Evolutionary conservation across 1,140 invertebrate genomes (phyloP).

Genomic region (Kradibia gibbosae): DNA sequence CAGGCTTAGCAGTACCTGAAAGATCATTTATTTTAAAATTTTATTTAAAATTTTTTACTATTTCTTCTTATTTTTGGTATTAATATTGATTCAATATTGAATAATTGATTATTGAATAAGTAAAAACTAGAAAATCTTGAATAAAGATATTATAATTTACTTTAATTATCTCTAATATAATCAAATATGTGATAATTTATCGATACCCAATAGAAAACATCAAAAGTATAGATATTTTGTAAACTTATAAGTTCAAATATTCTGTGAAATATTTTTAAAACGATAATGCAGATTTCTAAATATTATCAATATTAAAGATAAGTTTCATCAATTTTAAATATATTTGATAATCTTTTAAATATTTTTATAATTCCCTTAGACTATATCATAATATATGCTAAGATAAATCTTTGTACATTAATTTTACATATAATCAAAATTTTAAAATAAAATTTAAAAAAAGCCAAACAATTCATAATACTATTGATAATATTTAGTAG

Average conservation of each 20-base stretch:
- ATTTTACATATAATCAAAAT: too few species aligned
- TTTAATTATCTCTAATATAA: too few species aligned
- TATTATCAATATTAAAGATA: constrained; percentile 38
- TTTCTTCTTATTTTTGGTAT: too few species aligned
- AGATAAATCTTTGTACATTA: constrained; percentile 26
- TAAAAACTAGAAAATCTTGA: too few species aligned
- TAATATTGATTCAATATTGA: too few species aligned
- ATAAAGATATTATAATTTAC: too few species aligned
- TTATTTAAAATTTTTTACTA: too few species aligned
- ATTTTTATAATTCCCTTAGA: constrained; percentile 27
- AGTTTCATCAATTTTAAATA: constrained; percentile 15
- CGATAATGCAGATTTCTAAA: constrained; percentile 5
- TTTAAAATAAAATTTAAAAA: neutral
- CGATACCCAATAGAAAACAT: too few species aligned
- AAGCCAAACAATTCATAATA: neutral
- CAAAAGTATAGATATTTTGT: too few species aligned
- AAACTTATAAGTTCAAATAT: neutral
- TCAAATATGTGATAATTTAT: too few species aligned
- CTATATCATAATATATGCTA: constrained; percentile 9
- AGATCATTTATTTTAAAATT: constrained; percentile 48
- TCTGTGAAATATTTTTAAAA: constrained; percentile 31
- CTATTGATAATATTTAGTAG: too few species aligned
- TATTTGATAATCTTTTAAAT: constrained; percentile 17
- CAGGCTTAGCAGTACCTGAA: constrained; percentile 68
- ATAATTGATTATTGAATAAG: too few species aligned